Percentiles rank a stretch among this genome's conserved stretches.
Evolutionary conservation across 1,140 invertebrate genomes (phyloP).

Genomic region (Apolygus lucorum): DNA sequence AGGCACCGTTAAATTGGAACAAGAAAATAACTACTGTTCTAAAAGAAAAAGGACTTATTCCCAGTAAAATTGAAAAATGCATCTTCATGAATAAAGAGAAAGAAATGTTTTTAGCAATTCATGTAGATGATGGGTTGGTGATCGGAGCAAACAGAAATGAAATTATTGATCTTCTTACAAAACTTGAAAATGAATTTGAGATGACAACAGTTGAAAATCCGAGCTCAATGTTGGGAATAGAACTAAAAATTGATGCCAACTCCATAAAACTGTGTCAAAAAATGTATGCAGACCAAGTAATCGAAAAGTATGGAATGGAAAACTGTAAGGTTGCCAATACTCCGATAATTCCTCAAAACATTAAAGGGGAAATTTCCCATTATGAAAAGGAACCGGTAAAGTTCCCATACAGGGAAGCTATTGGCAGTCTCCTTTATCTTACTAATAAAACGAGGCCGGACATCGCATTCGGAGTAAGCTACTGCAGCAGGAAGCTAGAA

Average conservation of each 20-base stretch:
- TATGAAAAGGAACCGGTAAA: too few species aligned
- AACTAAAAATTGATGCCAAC: conserved; percentile 5
- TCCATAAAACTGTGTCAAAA: not conserved
- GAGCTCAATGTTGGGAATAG: conserved; percentile 14
- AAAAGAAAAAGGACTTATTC: conserved; percentile 5
- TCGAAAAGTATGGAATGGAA: conserved; percentile 15
- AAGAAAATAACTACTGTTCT: conserved; percentile 17
- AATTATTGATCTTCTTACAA: not conserved
- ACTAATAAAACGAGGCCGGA: conserved; percentile 38
- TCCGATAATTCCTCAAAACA: conserved; percentile 13
- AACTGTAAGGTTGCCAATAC: conserved; percentile 2
- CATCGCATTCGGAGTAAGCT: conserved; percentile 39
- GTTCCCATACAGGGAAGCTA: conserved; percentile 37
- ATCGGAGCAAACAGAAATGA: not conserved
- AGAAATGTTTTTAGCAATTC: conserved; percentile 7
- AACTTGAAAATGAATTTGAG: conserved; percentile 13
- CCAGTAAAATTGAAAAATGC: not conserved
- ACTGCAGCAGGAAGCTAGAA: conserved; percentile 33
- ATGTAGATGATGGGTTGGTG: conserved; percentile 20
- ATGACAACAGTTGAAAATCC: not conserved
- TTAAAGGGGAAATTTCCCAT: not conserved
- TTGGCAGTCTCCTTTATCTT: conserved; percentile 40
- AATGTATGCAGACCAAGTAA: not conserved
- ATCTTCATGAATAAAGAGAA: not conserved
- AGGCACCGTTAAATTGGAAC: conserved; percentile 37